Evolutionary conservation across 2,797 vertebrate species (phyloP).

Genomic region (Spinibarbus caldwelli): DNA sequence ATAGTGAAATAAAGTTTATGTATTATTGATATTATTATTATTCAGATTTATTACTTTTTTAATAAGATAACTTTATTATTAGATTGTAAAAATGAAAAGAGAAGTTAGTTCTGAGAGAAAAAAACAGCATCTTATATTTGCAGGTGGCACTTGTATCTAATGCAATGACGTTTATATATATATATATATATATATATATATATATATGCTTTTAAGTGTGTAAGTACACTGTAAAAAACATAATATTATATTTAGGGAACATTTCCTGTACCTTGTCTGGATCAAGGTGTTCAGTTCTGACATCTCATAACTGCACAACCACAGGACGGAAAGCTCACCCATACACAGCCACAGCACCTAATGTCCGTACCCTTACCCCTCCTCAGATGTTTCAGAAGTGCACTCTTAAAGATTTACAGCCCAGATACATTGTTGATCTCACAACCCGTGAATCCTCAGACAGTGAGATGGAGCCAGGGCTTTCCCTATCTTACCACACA

Average conservation of each 20-base stretch:
- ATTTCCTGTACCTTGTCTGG: neutral
- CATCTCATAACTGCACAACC: neutral
- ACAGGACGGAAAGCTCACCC: neutral
- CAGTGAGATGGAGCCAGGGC: constrained; percentile 79
- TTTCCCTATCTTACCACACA: constrained; percentile 78
- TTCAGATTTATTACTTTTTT: no score
- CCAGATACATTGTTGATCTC: constrained; percentile 85
- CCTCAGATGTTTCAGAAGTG: constrained; percentile 92
- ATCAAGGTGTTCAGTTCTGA: neutral
- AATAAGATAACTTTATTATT: no score
- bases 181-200: no score
- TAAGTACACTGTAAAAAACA: neutral
- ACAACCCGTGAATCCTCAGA: constrained; percentile 81
- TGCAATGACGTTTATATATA: neutral
- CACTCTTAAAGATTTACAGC: constrained; percentile 85
- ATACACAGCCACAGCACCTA: neutral
- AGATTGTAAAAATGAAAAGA: neutral
- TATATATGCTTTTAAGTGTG: neutral
- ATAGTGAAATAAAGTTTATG: neutral
- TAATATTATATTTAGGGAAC: neutral
- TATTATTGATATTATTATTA: no score
- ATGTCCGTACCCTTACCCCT: constrained; percentile 73
- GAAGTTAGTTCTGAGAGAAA: no score
- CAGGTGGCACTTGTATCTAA: neutral
- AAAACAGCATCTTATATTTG: no score